Evolutionary conservation across 2,888 invertebrate genomes (phyloP), one percentile per base, ranked within the genome.

Genomic region (Standfussiana lucernea): DNA sequence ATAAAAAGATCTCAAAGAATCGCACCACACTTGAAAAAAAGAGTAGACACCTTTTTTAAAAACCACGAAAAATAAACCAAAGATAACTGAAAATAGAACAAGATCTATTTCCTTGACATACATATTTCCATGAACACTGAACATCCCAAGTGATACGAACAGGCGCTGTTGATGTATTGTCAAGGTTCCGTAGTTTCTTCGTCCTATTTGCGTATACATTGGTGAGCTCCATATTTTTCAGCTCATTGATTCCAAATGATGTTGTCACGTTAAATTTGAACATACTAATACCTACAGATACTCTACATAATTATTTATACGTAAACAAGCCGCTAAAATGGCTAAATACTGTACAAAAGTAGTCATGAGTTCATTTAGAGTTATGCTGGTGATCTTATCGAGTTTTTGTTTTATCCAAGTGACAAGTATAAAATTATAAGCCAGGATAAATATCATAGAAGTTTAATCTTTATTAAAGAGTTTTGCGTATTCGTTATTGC

Each of bases 191-290:
- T 28, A 28, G 24, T 50, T 3, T 24, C 5, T 32, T 37, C 28
- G 15, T 28, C n/a, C 21, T 37, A 47, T 74, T 59, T 59, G 59
- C 18, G 18, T 40, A 47, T 10, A 47, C 42, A 35, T 37, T 59
- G 28, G 6, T 35, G n/a, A 75, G n/a, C 47, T 50, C 32, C 32
- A 28, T n/a, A 62, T 61, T 75, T 21, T 75, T n/a, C 61, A 40
- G 32, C 10, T 75, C 75, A 40, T 75, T 75, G 75, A 61, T 47
- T 75, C 24, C 61, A 75, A 62, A 75, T 75, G 4, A 75, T 75
- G 32, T 24, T 62, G 32, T 75, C 76, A 62, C 15, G n/a, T 21
- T 47, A 42, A 15, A 50, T 75, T 62, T n/a, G n/a, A 18, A 8
- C 7, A 59, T 37, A 8, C 10, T 37, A 10, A 59, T 59, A n/a